Evolutionary conservation across 2,797 vertebrate genomes (phyloP), one percentile per base, ranked within the genome.

Genomic region (Mormyrops boulengeri): DNA sequence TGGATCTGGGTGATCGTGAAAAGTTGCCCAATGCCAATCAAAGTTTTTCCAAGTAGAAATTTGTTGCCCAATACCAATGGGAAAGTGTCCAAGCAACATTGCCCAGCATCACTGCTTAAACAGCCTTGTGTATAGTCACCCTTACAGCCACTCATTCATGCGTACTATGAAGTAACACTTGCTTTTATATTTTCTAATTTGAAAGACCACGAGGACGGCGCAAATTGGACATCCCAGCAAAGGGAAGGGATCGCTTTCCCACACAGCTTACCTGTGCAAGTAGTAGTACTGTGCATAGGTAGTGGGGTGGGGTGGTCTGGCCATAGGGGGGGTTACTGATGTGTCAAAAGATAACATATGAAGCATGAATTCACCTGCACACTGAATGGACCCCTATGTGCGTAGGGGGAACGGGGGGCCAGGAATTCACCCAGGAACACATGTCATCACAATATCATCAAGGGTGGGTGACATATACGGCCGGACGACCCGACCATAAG

Each of bases 401-500:
- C 11, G 9, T 9, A n/a, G 38, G 30, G 44, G n/a, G 41, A 30
- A 19, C 19, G 0, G 80, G 41, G 47, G 7, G 4, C 4, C 82
- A 30, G 44, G 82, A 85, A 50, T 49, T 34, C 8, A 85, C 49
- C 44, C 8, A 50, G 49, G 47, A 12, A 12, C 30, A 77, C 69
- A 52, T 85, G 82, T 85, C 82, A 85, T 85, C 82, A 85, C 41
- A 22, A 26, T 85, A 49, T 85, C 44, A 85, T 85, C 47, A 85
- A 8, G 3, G 22, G 44, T n/a, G n/a, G 44, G 49, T 2, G 44
- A 50, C 44, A 85, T n/a, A 7, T 22, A 12, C 3, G 41, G 2
- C 41, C n/a, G 5, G 82, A 50, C n/a, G n/a, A 85, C 44, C 41
- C 8, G 34, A 82, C 41, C 14, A 38, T 9, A 73, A 38, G 30